Conservation (phyloP, 1,140 invertebrate genomes). For the Venturia canescens region DNA sequence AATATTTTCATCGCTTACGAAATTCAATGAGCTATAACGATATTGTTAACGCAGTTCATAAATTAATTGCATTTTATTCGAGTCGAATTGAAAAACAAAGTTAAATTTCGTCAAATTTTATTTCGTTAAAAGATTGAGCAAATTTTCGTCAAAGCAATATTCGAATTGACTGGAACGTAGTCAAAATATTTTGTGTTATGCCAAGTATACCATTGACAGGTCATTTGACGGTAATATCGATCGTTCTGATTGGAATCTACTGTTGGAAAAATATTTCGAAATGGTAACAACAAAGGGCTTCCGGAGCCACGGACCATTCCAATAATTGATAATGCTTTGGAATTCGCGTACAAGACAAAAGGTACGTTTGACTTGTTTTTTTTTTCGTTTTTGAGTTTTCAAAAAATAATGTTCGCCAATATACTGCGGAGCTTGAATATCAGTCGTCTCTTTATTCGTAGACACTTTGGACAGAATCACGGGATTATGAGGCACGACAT, state of each 20-base stretch:
- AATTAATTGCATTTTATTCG: too few relatives aligned
- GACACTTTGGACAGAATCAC: constrained; percentile 53
- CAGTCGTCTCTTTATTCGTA: background rate
- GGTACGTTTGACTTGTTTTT: constrained; percentile 48
- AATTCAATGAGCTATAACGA: too few relatives aligned
- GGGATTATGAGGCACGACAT: constrained; percentile 72
- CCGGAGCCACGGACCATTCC: constrained; percentile 72
- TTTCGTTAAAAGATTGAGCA: too few relatives aligned
- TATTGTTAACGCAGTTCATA: too few relatives aligned
- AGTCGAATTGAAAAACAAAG: too few relatives aligned
- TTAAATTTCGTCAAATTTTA: too few relatives aligned
- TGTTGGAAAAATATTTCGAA: constrained; percentile 20
- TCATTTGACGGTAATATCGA: background rate
- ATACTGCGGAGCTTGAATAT: too few relatives aligned
- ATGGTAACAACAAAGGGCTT: constrained; percentile 51
- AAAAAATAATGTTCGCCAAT: too few relatives aligned
- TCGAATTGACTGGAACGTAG: too few relatives aligned
- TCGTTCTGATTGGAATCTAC: background rate
- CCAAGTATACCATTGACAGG: background rate
- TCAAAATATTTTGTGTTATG: background rate
- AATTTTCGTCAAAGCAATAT: too few relatives aligned
- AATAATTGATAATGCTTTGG: constrained; percentile 72
- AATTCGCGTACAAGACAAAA: constrained; percentile 56
- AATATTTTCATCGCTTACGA: too few relatives aligned
- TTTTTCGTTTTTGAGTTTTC: too few relatives aligned